phyloP scores from a whole-genome alignment of 2,888 invertebrate species.

The Pyrrhosoma nymphula region DNA sequence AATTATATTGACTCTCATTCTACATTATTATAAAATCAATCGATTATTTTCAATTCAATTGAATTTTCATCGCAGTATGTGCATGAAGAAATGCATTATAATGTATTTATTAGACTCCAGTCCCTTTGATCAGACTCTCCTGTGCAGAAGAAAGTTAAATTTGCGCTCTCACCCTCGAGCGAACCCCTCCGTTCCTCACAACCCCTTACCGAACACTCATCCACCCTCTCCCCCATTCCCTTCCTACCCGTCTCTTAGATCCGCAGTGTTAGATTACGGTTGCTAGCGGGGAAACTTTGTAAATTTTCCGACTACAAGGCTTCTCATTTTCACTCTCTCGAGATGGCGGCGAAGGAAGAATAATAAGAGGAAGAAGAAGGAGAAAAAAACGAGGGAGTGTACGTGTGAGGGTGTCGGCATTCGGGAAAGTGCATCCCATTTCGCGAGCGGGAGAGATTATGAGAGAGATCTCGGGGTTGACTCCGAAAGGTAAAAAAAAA shows the following conservation, averaged over 20 bases:
- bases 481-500: neutral
- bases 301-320: slow-evolving; percentile 29
- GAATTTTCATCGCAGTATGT: too few species aligned
- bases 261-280: slow-evolving; percentile 49
- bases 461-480: neutral
- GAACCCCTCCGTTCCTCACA: neutral
- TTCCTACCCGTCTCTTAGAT: neutral
- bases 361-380: neutral
- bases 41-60: too few species aligned
- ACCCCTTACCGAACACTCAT: neutral
- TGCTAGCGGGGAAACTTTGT: slow-evolving; percentile 17
- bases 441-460: neutral
- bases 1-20: too few species aligned
- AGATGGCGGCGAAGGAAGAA: neutral
- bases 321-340: slow-evolving; percentile 41
- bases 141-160: neutral
- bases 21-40: neutral
- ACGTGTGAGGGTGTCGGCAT: slow-evolving; percentile 5
- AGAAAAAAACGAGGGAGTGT: neutral
- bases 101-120: neutral
- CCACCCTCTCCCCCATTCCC: too few species aligned
- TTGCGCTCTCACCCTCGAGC: neutral
- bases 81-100: neutral
- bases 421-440: slow-evolving; percentile 46
- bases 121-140: neutral